Evolutionary conservation across 1,140 invertebrate species (phyloP), one percentile per base, ranked within the genome.

Genomic region (Aphidius gifuensis): DNA sequence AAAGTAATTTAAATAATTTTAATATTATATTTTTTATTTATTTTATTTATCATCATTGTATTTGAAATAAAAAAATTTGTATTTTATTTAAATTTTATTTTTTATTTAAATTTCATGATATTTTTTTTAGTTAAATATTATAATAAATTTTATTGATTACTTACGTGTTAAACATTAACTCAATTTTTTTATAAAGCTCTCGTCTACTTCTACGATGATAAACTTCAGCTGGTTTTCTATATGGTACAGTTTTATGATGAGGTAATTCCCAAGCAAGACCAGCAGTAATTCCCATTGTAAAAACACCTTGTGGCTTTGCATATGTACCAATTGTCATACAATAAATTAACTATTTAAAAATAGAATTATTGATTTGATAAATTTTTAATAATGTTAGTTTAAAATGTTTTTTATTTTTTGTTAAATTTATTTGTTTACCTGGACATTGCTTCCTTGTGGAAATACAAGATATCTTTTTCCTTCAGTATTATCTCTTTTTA

Each of bases 201-300:
- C 81, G 71, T 70, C 81, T 76, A 66, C 77, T 80, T 23, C 80
- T 71, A 60, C 79, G 80, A 71, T 81, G 79, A 71, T 80, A 81
- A 60, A 77, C 76, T 64, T 79, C 78, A 8, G 74, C 71, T 5
- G 75, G 70, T 61, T 77, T 75, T 65, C 74, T 65, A 43, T 73
- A 69, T 4, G 70, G 70, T 6, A 76, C 68, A 40, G 69, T 74
- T 48, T 70, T 70, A 58, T 59, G 71, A 64, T 87, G 80, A 8
- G 90, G 90, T 50, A 92, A 75, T 74, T 90, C 86, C 81, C 85
- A 92, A 16, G 89, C 89, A 64, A 91, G 78, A 4, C 89, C 87
- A 21, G 88, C 88, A 9, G 90, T 91, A 54, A 86, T 81, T 23
- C 90, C 89, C 62, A 87, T 77, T 6, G 87, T 84, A 65, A 88